These are phyloP conservation scores for Dilophus febrilis DNA, from an alignment of 2,888 invertebrate genomes.

Conservation along the genomic window DNA sequence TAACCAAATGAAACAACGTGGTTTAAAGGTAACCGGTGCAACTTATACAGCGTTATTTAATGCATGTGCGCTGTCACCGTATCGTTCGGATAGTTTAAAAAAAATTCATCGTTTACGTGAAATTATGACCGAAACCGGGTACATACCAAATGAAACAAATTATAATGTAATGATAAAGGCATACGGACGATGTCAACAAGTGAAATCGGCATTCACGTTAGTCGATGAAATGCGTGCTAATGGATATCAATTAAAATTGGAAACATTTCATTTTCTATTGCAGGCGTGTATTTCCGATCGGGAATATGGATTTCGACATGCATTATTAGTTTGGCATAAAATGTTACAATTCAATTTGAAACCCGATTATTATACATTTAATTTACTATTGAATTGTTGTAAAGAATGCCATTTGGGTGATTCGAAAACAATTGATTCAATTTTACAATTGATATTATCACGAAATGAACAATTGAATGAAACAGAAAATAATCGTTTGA, in stretches of 20 bases:
- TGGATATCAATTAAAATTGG: constrained; percentile 39
- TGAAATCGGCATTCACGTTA: constrained; percentile 57
- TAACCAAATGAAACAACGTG: constrained; percentile 64
- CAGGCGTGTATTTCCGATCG: constrained; percentile 70
- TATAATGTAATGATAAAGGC: constrained; percentile 87
- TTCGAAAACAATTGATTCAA: constrained; percentile 36
- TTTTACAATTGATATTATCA: constrained; percentile 26
- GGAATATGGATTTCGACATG: constrained; percentile 63
- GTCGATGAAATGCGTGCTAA: constrained; percentile 70
- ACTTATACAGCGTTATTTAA: constrained; percentile 78
- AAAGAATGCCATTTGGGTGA: constrained; percentile 69
- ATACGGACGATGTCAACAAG: constrained; percentile 67
- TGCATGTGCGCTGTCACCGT: constrained; percentile 69
- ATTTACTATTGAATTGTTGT: constrained; percentile 60
- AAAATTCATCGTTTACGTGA: constrained; percentile 47
- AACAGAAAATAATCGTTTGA: background rate
- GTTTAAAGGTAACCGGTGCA: constrained; percentile 46
- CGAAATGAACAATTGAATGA: constrained; percentile 1
- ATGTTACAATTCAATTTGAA: constrained; percentile 45
- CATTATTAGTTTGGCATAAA: constrained; percentile 72
- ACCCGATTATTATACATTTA: constrained; percentile 59
- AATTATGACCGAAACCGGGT: constrained; percentile 48
- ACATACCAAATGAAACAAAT: constrained; percentile 53
- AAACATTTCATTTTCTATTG: constrained; percentile 62
- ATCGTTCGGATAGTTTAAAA: constrained; percentile 45